Percentiles rank a stretch among this genome's conserved stretches.
Conservation (phyloP, 2,888 invertebrate genomes). For the Tyria jacobaeae region DNA sequence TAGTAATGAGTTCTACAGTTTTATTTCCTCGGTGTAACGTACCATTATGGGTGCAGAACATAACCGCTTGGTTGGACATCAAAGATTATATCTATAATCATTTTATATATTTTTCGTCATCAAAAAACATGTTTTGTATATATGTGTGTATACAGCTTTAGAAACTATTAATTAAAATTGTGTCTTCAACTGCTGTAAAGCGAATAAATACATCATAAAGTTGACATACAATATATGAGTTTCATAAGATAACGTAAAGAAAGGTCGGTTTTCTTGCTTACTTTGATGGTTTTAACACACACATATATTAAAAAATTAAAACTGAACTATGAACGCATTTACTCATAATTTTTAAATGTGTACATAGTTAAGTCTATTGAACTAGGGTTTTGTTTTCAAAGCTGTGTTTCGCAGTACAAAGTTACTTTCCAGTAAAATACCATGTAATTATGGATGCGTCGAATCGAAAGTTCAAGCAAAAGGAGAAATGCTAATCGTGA, state of each 20-base stretch:
- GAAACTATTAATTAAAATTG: constrained; percentile 22
- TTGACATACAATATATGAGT: neutral
- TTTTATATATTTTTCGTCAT: constrained; percentile 26
- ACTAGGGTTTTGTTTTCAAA: neutral
- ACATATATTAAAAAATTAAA: too few species aligned
- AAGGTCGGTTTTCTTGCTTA: too few species aligned
- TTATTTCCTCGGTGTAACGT: constrained; percentile 37
- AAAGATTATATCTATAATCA: constrained; percentile 40
- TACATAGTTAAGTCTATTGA: neutral
- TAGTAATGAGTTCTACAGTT: constrained; percentile 43
- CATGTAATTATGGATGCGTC: constrained; percentile 52
- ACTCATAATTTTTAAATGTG: too few species aligned
- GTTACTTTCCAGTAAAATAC: constrained; percentile 41
- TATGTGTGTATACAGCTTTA: constrained; percentile 17
- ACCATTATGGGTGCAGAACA: constrained; percentile 61
- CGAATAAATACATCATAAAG: neutral
- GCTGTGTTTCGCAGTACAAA: constrained; percentile 4
- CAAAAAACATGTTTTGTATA: constrained; percentile 28
- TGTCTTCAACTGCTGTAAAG: neutral
- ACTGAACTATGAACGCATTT: too few species aligned
- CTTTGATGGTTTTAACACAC: too few species aligned
- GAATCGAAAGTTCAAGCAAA: constrained; percentile 76
- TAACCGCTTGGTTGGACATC: constrained; percentile 50
- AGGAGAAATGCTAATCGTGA: constrained; percentile 70
- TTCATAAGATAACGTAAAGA: neutral